Percentiles rank a stretch among this genome's conserved stretches.
These are phyloP conservation scores for Lepidocyrtoides sp. DNA, from an alignment of 2,888 invertebrate species.

Conservation along the genomic window DNA sequence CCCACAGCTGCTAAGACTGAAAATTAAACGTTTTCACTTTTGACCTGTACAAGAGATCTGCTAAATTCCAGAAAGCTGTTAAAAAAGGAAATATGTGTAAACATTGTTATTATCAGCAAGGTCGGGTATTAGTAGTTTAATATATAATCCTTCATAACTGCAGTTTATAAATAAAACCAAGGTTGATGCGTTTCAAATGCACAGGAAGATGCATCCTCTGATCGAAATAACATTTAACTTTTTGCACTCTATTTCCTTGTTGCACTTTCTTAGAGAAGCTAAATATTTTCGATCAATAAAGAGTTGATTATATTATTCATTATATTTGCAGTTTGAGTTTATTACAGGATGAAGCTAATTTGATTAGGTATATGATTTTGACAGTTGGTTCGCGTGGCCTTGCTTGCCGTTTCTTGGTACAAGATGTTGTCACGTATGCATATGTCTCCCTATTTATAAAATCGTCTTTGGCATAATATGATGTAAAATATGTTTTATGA, in stretches of 20 bases:
- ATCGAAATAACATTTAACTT: neutral
- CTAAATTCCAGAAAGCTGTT: neutral
- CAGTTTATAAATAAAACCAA: neutral
- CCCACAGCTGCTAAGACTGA: no score
- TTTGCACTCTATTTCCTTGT: no score
- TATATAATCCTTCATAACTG: neutral
- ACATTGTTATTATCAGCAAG: conserved; percentile 1
- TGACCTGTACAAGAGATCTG: neutral
- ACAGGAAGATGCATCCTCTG: neutral
- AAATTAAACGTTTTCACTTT: no score
- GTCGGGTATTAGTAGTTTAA: neutral
- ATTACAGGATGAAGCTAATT: no score
- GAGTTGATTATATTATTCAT: no score
- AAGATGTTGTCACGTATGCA: no score
- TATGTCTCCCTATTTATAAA: no score
- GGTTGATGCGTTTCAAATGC: neutral
- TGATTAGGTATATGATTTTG: neutral
- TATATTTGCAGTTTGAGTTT: neutral
- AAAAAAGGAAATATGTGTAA: neutral
- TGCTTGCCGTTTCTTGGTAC: no score
- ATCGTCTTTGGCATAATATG: no score
- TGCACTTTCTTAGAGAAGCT: no score
- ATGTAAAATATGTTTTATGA: no score
- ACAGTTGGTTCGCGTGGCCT: neutral
- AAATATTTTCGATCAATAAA: no score